Evolutionary conservation across 2,797 vertebrate species (phyloP).

Genomic region (Coregonus suidteri): DNA sequence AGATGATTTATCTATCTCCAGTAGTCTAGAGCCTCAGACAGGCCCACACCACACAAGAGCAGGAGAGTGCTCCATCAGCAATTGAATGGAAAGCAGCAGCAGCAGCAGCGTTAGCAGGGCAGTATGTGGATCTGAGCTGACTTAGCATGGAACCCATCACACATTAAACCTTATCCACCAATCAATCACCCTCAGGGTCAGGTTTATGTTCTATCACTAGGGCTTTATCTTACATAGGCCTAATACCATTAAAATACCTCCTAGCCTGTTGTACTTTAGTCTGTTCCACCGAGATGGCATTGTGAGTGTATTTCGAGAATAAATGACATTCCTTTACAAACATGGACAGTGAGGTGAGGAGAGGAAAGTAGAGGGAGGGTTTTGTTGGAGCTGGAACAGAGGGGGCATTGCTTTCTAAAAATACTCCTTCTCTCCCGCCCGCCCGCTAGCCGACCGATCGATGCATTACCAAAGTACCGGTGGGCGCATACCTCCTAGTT

Average conservation of each 20-base stretch:
- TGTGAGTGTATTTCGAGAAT: slow-evolving; percentile 36
- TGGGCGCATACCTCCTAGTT: slow-evolving; percentile 19
- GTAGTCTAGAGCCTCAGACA: neutral
- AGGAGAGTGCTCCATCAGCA: neutral
- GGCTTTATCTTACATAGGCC: slow-evolving; percentile 2
- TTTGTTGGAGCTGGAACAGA: neutral
- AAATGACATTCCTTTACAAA: slow-evolving; percentile 51
- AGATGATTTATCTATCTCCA: neutral
- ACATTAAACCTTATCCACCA: slow-evolving; percentile 20
- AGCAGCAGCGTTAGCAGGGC: no score
- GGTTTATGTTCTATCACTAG: neutral
- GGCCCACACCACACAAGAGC: neutral
- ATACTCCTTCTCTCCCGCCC: slow-evolving; percentile 4
- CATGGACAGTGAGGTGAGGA: slow-evolving; percentile 29
- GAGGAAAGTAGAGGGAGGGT: neutral
- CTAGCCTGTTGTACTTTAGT: no score
- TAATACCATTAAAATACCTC: slow-evolving; percentile 1
- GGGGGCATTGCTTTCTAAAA: slow-evolving; percentile 40
- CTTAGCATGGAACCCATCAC: slow-evolving; percentile 6
- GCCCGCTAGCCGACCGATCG: no score
- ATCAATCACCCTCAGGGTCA: slow-evolving; percentile 11
- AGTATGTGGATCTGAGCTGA: neutral
- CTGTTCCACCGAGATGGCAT: neutral
- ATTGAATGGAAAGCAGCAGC: slow-evolving; percentile 5
- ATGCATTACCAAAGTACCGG: slow-evolving; percentile 14